A percentile compares a stretch with the other conserved stretches of the same genome.
These are phyloP conservation scores for Podarcis lilfordi DNA, from an alignment of 2,797 vertebrate genomes.

Conservation along the genomic window DNA sequence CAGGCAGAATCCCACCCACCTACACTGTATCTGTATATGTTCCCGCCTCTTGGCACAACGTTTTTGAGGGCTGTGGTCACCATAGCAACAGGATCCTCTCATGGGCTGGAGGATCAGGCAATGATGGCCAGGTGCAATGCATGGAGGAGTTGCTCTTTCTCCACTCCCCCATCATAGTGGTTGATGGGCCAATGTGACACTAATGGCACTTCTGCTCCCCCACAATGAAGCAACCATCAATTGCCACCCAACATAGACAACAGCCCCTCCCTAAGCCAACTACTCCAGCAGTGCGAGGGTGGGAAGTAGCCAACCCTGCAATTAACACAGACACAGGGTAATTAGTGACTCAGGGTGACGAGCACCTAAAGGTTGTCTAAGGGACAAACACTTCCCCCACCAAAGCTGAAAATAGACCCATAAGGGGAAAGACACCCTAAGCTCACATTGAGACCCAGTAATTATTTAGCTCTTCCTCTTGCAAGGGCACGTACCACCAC, in stretches of 20 bases:
- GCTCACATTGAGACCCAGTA: slow-evolving; percentile 4
- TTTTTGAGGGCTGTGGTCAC: neutral
- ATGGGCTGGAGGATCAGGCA: neutral
- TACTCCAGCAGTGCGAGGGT: neutral
- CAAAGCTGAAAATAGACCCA: neutral
- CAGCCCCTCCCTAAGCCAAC: neutral
- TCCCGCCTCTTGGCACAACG: neutral
- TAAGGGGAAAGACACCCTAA: neutral
- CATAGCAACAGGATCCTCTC: neutral
- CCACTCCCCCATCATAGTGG: neutral
- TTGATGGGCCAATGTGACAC: slow-evolving; percentile 25
- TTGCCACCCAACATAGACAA: slow-evolving; percentile 3
- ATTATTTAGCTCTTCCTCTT: neutral
- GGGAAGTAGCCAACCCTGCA: neutral
- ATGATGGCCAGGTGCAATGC: neutral
- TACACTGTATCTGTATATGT: neutral
- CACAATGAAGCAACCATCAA: neutral
- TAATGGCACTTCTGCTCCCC: slow-evolving; percentile 11
- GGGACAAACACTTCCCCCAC: slow-evolving; percentile 13
- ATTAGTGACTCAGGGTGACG: slow-evolving; percentile 15
- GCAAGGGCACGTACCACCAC: neutral
- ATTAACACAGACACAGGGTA: neutral
- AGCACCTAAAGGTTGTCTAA: slow-evolving; percentile 10
- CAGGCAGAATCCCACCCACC: neutral
- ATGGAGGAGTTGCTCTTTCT: rapidly evolving